Evolutionary conservation across 1,140 invertebrate species (phyloP).

Genomic region (Caenorhabditis remanei): DNA sequence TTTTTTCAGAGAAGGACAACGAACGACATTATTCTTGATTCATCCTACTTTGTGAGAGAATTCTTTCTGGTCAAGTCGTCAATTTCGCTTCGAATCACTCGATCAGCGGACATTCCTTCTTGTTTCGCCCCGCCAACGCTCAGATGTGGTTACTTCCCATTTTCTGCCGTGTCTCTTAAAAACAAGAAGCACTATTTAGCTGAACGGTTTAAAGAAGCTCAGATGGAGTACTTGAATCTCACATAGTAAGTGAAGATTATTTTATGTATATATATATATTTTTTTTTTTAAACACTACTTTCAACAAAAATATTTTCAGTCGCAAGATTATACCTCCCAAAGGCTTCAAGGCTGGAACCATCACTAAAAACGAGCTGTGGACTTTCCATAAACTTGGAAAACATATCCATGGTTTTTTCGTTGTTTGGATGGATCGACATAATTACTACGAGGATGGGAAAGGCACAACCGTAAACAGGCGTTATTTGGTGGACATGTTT

Average conservation of each 20-base stretch:
- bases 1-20: background rate
- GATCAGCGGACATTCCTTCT: conserved; percentile 6
- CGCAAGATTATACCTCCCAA: background rate
- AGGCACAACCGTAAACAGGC: background rate
- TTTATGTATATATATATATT: too few species aligned
- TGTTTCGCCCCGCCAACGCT: background rate
- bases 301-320: conserved; percentile 22
- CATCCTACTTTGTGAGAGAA: conserved; percentile 4
- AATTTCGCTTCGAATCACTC: background rate
- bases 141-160: background rate
- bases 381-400: background rate
- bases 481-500: conserved; percentile 31
- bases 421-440: background rate
- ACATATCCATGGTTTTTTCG: conserved; percentile 30
- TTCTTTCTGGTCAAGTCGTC: background rate
- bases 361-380: background rate
- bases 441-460: background rate
- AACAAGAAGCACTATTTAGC: background rate
- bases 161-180: background rate
- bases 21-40: background rate
- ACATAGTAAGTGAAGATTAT: background rate
- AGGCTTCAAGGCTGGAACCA: background rate
- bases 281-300: background rate
- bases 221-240: background rate
- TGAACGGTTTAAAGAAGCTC: background rate